phyloP scores from a whole-genome alignment of 2,888 invertebrate species.

The Acrobeloides nanus region DNA sequence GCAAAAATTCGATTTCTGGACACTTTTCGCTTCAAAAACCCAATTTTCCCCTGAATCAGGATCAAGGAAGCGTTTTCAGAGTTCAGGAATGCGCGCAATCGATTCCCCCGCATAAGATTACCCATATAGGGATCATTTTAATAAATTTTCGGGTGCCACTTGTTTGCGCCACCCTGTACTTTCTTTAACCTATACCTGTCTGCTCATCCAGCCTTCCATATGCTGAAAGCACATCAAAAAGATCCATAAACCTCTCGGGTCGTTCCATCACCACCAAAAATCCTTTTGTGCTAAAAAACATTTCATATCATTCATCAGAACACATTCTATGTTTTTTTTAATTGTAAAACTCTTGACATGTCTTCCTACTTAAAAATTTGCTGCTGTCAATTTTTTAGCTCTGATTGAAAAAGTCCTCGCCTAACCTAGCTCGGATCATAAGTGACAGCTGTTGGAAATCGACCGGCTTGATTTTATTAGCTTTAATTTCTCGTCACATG shows the following conservation, averaged over 20 bases:
- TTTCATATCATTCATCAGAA: background rate
- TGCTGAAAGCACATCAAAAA: conserved; percentile 43
- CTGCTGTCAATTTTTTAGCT: background rate
- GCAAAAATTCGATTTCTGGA: too few species aligned
- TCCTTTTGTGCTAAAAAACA: conserved; percentile 38
- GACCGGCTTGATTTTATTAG: background rate
- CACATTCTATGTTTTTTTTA: background rate
- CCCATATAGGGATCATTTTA: too few species aligned
- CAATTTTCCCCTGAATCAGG: too few species aligned
- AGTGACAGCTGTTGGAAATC: background rate
- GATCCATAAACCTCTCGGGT: conserved; percentile 41
- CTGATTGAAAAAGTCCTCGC: background rate
- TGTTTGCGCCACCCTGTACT: too few species aligned
- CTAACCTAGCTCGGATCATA: background rate
- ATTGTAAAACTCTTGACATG: too few species aligned
- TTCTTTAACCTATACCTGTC: too few species aligned
- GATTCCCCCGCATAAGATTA: too few species aligned
- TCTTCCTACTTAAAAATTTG: too few species aligned
- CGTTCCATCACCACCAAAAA: conserved; percentile 48
- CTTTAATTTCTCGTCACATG: background rate
- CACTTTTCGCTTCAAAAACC: too few species aligned
- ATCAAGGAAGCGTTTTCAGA: too few species aligned
- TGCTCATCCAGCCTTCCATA: conserved; percentile 43
- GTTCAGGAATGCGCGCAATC: too few species aligned
- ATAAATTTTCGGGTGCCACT: too few species aligned